Conservation (phyloP, 2,888 invertebrate genomes). For the Agriopis marginaria region DNA sequence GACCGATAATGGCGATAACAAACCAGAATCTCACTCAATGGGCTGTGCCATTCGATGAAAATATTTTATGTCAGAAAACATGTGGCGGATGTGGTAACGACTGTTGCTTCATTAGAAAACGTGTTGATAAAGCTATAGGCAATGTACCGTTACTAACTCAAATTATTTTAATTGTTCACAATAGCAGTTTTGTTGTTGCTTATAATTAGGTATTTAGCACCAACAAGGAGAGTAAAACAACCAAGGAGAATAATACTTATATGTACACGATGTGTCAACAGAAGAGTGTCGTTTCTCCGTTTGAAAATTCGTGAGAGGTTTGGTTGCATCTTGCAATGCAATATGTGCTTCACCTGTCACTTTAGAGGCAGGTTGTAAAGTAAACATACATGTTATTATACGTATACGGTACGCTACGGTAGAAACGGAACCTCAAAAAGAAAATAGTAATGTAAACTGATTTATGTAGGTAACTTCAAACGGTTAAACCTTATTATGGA, state of each 20-base stretch:
- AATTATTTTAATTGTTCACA: background rate
- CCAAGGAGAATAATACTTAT: background rate
- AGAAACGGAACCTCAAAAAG: too few species aligned
- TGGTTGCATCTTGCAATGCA: too few species aligned
- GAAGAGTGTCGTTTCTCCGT: too few species aligned
- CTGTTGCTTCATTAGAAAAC: constrained; percentile 10
- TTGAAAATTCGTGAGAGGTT: too few species aligned
- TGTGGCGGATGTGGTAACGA: constrained; percentile 19
- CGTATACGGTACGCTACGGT: too few species aligned
- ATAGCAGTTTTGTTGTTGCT: background rate
- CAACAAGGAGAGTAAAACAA: background rate
- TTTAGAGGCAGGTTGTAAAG: too few species aligned
- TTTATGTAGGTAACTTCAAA: too few species aligned
- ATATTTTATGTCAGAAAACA: constrained; percentile 10
- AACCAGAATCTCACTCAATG: background rate
- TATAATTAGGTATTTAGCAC: background rate
- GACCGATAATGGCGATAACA: background rate
- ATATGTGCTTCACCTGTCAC: too few species aligned
- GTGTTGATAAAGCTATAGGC: constrained; percentile 1
- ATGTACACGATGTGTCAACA: too few species aligned
- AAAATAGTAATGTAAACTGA: too few species aligned
- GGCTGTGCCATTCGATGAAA: background rate
- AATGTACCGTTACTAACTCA: background rate
- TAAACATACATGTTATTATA: too few species aligned
- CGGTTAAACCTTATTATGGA: too few species aligned